phyloP scores from a whole-genome alignment of 2,888 invertebrate species.

The Mongoloraphidia duomilia region DNA sequence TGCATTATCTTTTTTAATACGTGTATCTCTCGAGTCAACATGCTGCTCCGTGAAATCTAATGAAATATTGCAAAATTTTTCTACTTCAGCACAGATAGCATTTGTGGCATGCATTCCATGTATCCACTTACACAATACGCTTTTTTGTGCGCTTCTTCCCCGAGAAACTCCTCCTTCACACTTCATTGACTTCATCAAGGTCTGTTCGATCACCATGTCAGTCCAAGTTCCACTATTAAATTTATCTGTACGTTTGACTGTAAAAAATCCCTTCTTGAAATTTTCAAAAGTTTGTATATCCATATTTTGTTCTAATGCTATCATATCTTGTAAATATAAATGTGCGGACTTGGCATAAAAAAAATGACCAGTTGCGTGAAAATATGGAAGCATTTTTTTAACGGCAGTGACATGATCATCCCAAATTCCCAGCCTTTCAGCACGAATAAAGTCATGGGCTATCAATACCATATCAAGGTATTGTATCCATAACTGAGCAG shows the following conservation, averaged over 20 bases:
- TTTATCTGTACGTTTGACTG: slow-evolving; percentile 19
- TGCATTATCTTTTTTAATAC: slow-evolving; percentile 15
- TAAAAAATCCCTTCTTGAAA: slow-evolving; percentile 19
- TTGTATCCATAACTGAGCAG: background rate
- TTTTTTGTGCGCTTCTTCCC: background rate
- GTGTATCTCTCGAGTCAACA: slow-evolving; percentile 6
- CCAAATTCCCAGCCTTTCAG: background rate
- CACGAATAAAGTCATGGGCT: background rate
- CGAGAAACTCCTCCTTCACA: no score
- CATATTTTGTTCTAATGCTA: slow-evolving; percentile 19
- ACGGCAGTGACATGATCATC: background rate
- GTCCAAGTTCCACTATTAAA: slow-evolving; percentile 18
- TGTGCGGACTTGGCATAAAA: slow-evolving; percentile 13
- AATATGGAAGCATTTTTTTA: background rate
- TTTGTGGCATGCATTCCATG: background rate
- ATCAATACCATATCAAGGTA: background rate
- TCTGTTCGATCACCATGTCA: slow-evolving; percentile 9
- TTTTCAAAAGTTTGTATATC: slow-evolving; percentile 15
- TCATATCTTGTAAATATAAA: slow-evolving; percentile 19
- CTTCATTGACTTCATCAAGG: slow-evolving; percentile 9
- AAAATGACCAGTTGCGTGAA: background rate
- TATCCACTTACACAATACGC: background rate
- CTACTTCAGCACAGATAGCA: background rate
- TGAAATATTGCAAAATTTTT: no score
- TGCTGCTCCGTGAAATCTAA: background rate